Evolutionary conservation across 2,797 vertebrate species (phyloP).

Genomic region (Syngnathus rostellatus): DNA sequence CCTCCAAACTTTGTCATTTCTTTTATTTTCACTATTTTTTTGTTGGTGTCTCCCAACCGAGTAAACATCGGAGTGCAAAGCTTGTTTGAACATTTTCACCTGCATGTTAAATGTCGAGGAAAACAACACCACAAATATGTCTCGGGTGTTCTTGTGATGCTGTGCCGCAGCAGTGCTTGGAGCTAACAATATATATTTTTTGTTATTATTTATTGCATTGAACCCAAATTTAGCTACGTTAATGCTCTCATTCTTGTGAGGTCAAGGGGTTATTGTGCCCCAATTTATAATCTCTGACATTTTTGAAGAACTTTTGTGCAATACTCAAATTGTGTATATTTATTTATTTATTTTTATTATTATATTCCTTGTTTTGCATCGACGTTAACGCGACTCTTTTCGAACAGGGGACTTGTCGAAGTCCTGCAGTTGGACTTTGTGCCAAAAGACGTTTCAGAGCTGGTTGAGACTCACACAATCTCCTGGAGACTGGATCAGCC

Average conservation of each 20-base stretch:
- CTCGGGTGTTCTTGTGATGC: not conserved
- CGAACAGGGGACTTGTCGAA: conserved; percentile 66
- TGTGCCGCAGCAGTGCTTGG: not conserved
- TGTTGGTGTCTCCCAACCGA: not conserved
- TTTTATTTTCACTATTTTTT: not conserved
- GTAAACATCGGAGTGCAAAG: conserved; percentile 1
- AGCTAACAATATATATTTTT: not conserved
- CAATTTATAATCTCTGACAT: not conserved
- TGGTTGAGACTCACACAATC: conserved; percentile 59
- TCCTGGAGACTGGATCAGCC: conserved; percentile 70
- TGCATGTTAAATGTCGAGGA: not conserved
- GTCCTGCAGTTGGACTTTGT: conserved; percentile 70
- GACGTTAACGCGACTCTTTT: not conserved
- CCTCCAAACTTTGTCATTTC: not conserved
- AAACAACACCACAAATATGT: not conserved
- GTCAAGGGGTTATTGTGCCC: not conserved
- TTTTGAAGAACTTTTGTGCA: not conserved
- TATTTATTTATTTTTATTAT: too few relatives aligned
- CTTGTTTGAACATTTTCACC: not conserved
- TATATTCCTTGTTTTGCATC: not conserved
- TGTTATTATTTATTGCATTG: not conserved
- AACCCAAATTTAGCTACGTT: not conserved
- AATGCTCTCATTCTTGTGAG: not conserved
- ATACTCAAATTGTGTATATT: not conserved
- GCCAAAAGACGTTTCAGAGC: conserved; percentile 53